These are phyloP conservation scores for Laterallus jamaicensis DNA, from an alignment of 2,113 vertebrate genomes.

Conservation along the genomic window DNA sequence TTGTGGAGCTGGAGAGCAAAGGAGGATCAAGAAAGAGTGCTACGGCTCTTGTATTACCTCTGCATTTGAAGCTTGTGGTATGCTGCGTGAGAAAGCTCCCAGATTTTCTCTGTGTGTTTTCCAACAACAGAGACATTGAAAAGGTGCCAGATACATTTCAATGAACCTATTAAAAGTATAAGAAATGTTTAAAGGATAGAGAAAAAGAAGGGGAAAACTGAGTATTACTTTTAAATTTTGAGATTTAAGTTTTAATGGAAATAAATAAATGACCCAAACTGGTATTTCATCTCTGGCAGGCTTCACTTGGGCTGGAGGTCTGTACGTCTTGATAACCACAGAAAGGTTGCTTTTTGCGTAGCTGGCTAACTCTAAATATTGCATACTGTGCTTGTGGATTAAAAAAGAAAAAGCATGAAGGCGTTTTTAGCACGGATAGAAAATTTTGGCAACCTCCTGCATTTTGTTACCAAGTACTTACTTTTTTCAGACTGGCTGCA, in stretches of 20 bases:
- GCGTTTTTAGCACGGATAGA: not conserved
- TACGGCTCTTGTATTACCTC: not conserved
- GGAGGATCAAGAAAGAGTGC: not conserved
- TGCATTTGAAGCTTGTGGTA: not conserved
- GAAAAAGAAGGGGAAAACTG: not conserved
- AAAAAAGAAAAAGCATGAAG: not conserved
- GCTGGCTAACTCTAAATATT: not conserved
- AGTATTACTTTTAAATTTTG: not conserved
- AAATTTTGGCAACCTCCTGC: not conserved
- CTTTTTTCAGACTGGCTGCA: not conserved
- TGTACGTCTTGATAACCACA: not conserved
- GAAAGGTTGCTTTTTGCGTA: not conserved
- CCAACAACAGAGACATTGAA: not conserved
- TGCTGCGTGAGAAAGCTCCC: not conserved
- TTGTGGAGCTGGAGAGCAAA: not conserved
- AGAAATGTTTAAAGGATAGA: not conserved
- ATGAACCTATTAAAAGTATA: not conserved
- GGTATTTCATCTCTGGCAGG: not conserved
- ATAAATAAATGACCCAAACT: not conserved
- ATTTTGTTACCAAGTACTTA: not conserved
- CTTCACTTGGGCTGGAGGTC: not conserved
- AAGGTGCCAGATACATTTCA: not conserved
- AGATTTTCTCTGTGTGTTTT: not conserved
- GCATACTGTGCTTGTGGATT: not conserved
- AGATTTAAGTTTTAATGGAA: not conserved